These are phyloP conservation scores for Polyploca ridens DNA, from an alignment of 2,888 invertebrate genomes.

Conservation along the genomic window DNA sequence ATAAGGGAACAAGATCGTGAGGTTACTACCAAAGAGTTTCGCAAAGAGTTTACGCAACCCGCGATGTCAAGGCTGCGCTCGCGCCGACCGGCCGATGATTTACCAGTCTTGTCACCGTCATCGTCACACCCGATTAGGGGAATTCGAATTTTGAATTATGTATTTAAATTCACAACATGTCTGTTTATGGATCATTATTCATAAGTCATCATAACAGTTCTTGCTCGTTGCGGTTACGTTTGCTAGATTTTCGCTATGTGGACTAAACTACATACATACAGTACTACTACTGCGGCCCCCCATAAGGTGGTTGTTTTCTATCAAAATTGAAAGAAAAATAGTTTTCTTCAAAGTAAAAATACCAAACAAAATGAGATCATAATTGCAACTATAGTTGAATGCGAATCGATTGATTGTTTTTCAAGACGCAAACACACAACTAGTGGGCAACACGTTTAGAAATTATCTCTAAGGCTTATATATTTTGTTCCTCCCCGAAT, in stretches of 20 bases:
- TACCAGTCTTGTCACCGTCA: background rate
- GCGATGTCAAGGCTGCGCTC: conserved; percentile 52
- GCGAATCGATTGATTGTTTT: too few species aligned
- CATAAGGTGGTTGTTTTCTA: too few species aligned
- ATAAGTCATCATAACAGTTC: background rate
- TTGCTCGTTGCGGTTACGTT: background rate
- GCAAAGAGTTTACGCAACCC: conserved; percentile 43
- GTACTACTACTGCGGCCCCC: too few species aligned
- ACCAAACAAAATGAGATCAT: too few species aligned
- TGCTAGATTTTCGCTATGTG: too few species aligned
- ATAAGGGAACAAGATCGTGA: conserved; percentile 47
- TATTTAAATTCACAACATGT: background rate
- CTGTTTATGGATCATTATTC: background rate
- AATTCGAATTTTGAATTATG: conserved; percentile 6
- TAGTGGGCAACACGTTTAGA: too few species aligned
- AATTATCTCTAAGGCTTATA: too few species aligned
- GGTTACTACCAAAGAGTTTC: conserved; percentile 42
- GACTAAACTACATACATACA: too few species aligned
- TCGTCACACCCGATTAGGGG: conserved; percentile 2
- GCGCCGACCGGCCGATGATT: conserved; percentile 22
- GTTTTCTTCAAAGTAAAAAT: too few species aligned
- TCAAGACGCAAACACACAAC: too few species aligned
- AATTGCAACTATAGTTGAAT: too few species aligned
- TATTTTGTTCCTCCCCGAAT: background rate
- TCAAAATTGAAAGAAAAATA: too few species aligned